Conservation (phyloP, 2,888 invertebrate species). For the Dusona sp. region DNA sequence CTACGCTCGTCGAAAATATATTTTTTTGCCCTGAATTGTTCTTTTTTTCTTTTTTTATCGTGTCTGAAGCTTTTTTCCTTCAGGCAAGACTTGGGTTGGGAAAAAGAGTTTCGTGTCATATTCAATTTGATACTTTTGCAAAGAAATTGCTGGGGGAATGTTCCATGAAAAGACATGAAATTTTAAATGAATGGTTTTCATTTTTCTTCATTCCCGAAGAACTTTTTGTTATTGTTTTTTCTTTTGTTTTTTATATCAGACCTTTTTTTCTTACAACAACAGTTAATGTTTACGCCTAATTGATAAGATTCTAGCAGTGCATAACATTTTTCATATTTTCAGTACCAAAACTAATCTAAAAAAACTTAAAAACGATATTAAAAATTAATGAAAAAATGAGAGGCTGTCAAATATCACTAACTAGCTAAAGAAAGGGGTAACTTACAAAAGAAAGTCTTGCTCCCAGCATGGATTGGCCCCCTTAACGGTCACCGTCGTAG, state of each 20-base stretch:
- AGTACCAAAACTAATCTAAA: background rate
- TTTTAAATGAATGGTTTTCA: background rate
- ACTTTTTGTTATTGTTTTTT: background rate
- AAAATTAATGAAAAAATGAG: background rate
- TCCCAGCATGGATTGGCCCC: constrained; percentile 99
- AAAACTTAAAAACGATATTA: background rate
- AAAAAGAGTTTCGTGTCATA: constrained; percentile 7
- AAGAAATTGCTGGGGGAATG: background rate
- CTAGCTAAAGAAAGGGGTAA: constrained; percentile 79
- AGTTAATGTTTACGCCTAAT: background rate
- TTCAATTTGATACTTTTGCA: background rate
- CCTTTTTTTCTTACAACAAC: background rate
- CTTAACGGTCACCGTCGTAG: constrained; percentile 98
- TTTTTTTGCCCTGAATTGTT: constrained; percentile 18
- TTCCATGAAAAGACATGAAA: background rate
- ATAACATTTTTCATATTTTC: background rate
- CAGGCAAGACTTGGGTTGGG: too few relatives aligned
- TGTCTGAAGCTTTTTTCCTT: background rate
- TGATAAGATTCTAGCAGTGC: background rate
- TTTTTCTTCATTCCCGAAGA: background rate
- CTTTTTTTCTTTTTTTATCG: background rate
- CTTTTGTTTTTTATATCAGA: background rate
- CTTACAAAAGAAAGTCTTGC: constrained; percentile 99
- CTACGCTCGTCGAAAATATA: background rate
- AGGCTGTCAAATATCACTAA: background rate